These are phyloP conservation scores for Brachypodius melanocephalos DNA, from an alignment of 2,113 vertebrate species.

Conservation along the genomic window DNA sequence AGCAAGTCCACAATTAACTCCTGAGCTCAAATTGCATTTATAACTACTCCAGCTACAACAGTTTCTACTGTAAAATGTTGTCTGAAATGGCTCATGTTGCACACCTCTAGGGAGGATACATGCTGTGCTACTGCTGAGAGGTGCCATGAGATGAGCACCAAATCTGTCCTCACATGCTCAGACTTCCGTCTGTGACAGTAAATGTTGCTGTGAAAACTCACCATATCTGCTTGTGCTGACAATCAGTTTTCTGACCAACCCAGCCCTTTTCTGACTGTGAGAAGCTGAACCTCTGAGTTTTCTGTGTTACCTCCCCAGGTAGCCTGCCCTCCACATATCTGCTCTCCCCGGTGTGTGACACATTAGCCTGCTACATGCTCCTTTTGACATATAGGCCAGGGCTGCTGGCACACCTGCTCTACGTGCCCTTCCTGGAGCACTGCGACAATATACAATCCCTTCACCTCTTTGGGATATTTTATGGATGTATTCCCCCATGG, in stretches of 20 bases:
- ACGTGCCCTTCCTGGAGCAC: background rate
- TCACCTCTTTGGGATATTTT: background rate
- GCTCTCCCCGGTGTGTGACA: background rate
- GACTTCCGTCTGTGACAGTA: background rate
- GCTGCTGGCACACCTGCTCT: background rate
- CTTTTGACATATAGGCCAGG: background rate
- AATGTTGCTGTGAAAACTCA: background rate
- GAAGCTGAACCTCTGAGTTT: background rate
- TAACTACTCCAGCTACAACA: background rate
- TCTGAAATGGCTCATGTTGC: background rate
- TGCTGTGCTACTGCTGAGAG: background rate
- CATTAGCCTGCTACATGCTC: background rate
- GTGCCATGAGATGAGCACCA: background rate
- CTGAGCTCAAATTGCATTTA: background rate
- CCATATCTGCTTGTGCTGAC: background rate
- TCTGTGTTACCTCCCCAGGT: no score
- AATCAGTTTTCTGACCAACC: background rate
- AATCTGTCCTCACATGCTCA: background rate
- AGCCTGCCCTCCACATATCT: background rate
- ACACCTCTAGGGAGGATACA: rapidly evolving
- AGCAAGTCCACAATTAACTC: background rate
- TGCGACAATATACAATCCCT: background rate
- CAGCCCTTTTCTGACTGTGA: background rate
- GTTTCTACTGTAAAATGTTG: background rate
- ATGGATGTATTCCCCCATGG: background rate